Conservation (phyloP, 2,113 vertebrate genomes). For the Microcebus lehilahytsara region DNA sequence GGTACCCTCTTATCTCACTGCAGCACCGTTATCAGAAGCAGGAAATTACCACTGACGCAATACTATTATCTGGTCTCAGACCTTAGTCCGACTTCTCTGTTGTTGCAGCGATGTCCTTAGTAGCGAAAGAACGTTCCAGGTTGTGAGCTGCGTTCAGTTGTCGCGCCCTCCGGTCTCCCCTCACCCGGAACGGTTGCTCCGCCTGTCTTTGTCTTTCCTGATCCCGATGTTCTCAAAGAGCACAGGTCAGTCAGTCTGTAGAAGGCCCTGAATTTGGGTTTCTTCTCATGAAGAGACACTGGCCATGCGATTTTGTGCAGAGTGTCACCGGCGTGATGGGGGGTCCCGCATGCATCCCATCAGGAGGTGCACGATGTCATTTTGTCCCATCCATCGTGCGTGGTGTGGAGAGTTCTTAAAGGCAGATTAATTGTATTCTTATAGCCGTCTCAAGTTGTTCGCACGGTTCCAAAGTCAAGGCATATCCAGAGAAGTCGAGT, state of each 20-base stretch:
- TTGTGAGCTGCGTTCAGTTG: rapidly evolving
- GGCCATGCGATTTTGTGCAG: background rate
- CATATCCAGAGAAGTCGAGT: rapidly evolving
- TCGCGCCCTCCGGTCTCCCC: too few species aligned
- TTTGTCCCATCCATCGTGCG: rapidly evolving
- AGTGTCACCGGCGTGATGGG: rapidly evolving
- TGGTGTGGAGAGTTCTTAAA: too few species aligned
- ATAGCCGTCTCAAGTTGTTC: background rate
- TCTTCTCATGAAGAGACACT: rapidly evolving
- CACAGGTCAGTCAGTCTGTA: rapidly evolving
- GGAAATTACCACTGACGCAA: rapidly evolving
- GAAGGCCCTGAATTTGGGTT: rapidly evolving
- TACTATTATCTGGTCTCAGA: rapidly evolving
- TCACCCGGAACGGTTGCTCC: rapidly evolving
- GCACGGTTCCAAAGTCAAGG: background rate
- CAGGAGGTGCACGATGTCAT: rapidly evolving
- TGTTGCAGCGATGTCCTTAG: too few species aligned
- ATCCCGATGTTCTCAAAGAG: rapidly evolving
- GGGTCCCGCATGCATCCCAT: rapidly evolving
- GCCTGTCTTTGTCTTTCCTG: background rate
- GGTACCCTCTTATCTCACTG: rapidly evolving
- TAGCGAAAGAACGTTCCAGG: background rate
- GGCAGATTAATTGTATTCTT: background rate
- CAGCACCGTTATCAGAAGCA: rapidly evolving
- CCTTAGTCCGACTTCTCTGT: rapidly evolving